Evolutionary conservation across 1,140 invertebrate species (phyloP), one percentile per base, ranked within the genome.

Genomic region (Zaprionus camerounensis): DNA sequence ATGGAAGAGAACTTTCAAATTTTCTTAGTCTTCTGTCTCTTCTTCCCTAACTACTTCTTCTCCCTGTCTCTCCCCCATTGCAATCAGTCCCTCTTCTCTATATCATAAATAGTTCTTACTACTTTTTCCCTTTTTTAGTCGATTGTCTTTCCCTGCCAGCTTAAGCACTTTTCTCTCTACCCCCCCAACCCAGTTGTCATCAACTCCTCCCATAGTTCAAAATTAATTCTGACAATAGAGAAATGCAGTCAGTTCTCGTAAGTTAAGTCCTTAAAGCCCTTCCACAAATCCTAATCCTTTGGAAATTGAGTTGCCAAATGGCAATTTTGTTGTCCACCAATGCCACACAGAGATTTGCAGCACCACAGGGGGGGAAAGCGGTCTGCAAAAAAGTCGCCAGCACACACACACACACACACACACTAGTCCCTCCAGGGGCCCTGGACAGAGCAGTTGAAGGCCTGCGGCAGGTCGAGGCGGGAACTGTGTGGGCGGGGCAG

Each of bases 241-340:
- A n/a, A 69, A 62, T 74, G 71, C 65, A 57, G 62, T 55, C 59
- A 57, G 38, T 28, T 63, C 28, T 22, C 28, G 26, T 36, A 46
- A 75, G 72, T 64, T 75, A 75, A 70, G 59, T 61, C 38, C 72
- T 75, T 58, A 58, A 67, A 58, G 24, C 36, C 20, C 20, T 46
- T 17, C 2, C 36, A 38, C 26, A 69, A 71, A 26, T 66, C 28
- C 61, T 73, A 77, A 77, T 77, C 75, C 75, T 73, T 73, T 73
- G 38, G 63, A 73, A 73, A 77, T 77, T 73, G 75, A 77, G 75
- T 77, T 73, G 70, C 65, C 57, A 71, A 76, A 64, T 71, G 73
- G 68, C 73, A 71, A 76, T 62, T 65, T 55, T 71, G 73, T 76
- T 62, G 61, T 51, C 36, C 36, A 55, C 61, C 36, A 31, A 46